Conservation (phyloP, 2,797 vertebrate genomes). For the Amphiprion clarkii region DNA sequence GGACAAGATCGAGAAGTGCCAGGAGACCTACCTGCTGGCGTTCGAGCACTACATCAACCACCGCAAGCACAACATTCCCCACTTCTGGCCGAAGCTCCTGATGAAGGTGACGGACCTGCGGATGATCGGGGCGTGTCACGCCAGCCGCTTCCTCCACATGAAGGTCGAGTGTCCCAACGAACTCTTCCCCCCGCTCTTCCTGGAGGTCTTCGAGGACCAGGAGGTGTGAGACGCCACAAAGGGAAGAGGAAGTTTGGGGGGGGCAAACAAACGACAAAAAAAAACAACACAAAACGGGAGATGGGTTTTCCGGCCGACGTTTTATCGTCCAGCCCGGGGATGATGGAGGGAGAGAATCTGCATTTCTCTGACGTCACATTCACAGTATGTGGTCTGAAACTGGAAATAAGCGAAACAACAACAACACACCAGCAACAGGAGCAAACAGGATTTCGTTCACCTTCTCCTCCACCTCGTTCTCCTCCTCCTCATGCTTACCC, state of each 20-base stretch:
- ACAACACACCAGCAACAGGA: constrained; percentile 78
- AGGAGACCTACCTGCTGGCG: constrained; percentile 95
- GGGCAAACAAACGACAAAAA: not conserved
- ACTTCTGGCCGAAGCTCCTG: constrained; percentile 98
- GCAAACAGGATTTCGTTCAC: constrained; percentile 65
- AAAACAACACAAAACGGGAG: constrained; percentile 23
- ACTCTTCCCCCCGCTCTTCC: constrained; percentile 95
- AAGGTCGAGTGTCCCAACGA: constrained; percentile 97
- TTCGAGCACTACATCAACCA: constrained; percentile 98
- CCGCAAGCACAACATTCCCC: constrained; percentile 98
- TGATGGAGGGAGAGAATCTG: constrained; percentile 59
- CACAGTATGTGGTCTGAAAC: constrained; percentile 62
- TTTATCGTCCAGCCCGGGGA: constrained; percentile 36
- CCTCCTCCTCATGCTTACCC: constrained; percentile 67
- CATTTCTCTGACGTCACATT: constrained; percentile 58
- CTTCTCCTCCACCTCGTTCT: constrained; percentile 59
- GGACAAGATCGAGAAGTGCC: constrained; percentile 96
- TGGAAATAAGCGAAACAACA: constrained; percentile 41
- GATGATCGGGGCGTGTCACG: constrained; percentile 97
- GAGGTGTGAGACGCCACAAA: constrained; percentile 86
- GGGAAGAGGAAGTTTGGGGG: constrained; percentile 39
- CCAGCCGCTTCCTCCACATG: constrained; percentile 98
- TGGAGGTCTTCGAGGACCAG: constrained; percentile 96
- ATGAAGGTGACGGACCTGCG: constrained; percentile 98
- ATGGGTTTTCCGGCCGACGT: constrained; percentile 48